phyloP scores from a whole-genome alignment of 2,888 invertebrate genomes.

The Tenthredo mesomela region DNA sequence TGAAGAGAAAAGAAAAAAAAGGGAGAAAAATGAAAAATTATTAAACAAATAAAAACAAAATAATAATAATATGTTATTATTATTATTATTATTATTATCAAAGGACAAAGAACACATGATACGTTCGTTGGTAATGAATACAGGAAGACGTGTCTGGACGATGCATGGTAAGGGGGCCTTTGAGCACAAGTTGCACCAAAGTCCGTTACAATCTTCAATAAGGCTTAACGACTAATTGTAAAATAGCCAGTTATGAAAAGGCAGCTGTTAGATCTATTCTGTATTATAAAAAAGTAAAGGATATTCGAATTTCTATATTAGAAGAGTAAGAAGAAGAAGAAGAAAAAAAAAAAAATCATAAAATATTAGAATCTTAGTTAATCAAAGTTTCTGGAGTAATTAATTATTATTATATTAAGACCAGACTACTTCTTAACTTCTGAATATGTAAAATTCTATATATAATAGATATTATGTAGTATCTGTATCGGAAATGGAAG shows the following conservation, averaged over 20 bases:
- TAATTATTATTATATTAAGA: too few species aligned
- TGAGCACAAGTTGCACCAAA: not conserved
- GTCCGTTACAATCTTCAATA: slow-evolving; percentile 10
- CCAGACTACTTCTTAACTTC: not conserved
- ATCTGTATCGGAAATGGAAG: not conserved
- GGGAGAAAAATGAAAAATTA: not conserved
- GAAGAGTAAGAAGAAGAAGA: too few species aligned
- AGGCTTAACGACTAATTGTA: slow-evolving; percentile 32
- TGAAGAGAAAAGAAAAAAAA: not conserved
- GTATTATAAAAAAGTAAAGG: not conserved
- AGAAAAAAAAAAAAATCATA: not conserved
- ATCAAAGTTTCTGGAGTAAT: not conserved
- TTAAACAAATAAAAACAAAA: not conserved
- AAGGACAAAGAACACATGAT: not conserved
- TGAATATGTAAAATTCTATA: not conserved
- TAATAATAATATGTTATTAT: not conserved
- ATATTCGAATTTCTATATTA: not conserved
- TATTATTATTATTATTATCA: not conserved
- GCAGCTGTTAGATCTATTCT: not conserved
- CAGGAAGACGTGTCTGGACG: slow-evolving; percentile 3
- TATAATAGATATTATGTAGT: too few species aligned
- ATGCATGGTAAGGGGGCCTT: slow-evolving; percentile 15
- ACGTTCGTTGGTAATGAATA: not conserved
- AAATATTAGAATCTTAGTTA: not conserved
- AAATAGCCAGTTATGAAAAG: not conserved